A percentile compares a stretch with the other conserved stretches of the same genome.
Conservation (phyloP, 2,888 invertebrate genomes). For the Ochropacha duplaris region DNA sequence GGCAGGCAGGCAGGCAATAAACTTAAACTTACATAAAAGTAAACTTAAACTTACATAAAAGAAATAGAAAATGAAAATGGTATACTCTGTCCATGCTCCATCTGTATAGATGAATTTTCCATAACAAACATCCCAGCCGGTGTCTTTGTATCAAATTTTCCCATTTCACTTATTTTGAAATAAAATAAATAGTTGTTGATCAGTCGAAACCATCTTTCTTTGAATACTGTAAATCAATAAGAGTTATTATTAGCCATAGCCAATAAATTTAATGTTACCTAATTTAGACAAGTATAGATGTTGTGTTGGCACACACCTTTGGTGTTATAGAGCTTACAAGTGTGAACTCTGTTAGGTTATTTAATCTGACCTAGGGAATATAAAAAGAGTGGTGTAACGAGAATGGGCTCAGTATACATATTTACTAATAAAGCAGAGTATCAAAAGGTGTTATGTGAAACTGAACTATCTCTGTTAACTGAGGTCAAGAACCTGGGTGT, state of each 20-base stretch:
- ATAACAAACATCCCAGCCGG: slow-evolving; percentile 89
- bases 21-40: neutral
- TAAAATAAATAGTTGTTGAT: slow-evolving; percentile 90
- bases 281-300: neutral
- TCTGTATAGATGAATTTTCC: slow-evolving; percentile 87
- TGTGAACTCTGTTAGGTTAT: too few species aligned
- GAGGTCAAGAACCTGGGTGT: too few species aligned
- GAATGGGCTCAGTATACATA: too few species aligned
- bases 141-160: slow-evolving; percentile 84
- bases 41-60: slow-evolving; percentile 77
- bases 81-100: slow-evolving; percentile 86
- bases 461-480: too few species aligned
- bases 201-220: slow-evolving; percentile 90
- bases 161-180: slow-evolving; percentile 87
- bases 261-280: neutral
- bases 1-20: too few species aligned
- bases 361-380: too few species aligned
- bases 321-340: too few species aligned
- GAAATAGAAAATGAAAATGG: slow-evolving; percentile 90
- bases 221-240: slow-evolving; percentile 83
- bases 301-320: neutral
- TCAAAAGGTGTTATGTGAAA: too few species aligned
- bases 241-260: neutral
- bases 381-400: too few species aligned
- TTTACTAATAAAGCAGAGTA: too few species aligned